Conservation (phyloP, 2,113 vertebrate species). For the Chionodraco myersi region DNA sequence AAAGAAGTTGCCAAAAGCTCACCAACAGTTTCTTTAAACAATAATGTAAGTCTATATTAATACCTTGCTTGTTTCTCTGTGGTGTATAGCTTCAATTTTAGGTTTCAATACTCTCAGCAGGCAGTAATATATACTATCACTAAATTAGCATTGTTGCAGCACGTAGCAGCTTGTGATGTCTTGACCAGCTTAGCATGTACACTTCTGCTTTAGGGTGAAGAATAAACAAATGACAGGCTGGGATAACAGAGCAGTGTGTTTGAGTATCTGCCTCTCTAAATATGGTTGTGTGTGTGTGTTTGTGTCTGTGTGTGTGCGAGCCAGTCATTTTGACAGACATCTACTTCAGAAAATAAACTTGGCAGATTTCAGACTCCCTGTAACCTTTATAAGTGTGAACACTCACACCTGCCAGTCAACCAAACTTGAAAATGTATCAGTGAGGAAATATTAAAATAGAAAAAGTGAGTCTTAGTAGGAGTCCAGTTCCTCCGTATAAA, state of each 20-base stretch:
- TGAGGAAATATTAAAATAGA: constrained; percentile 26
- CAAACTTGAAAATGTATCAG: constrained; percentile 36
- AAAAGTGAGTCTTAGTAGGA: constrained; percentile 37
- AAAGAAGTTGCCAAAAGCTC: background rate
- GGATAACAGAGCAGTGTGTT: background rate
- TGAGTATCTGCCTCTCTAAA: background rate
- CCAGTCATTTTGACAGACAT: constrained; percentile 71
- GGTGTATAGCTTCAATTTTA: background rate
- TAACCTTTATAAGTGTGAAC: constrained; percentile 69
- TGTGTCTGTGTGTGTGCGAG: constrained; percentile 27
- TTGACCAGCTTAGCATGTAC: constrained; percentile 5
- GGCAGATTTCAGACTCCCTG: constrained; percentile 48
- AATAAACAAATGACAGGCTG: constrained; percentile 14
- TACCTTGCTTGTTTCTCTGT: background rate
- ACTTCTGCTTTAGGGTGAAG: constrained; percentile 9
- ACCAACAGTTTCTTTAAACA: background rate
- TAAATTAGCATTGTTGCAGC: background rate
- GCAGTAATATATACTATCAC: background rate
- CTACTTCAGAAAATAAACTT: constrained; percentile 59
- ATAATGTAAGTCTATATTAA: background rate
- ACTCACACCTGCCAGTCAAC: constrained; percentile 61
- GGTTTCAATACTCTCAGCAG: background rate
- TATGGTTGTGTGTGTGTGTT: constrained; percentile 1
- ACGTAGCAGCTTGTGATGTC: constrained; percentile 17
- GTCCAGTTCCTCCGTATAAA: constrained; percentile 30